A percentile compares a stretch with the other conserved stretches of the same genome.
Conservation (phyloP, 1,140 invertebrate genomes). For the roundworm (Caenorhabditis elegans) region DNA sequence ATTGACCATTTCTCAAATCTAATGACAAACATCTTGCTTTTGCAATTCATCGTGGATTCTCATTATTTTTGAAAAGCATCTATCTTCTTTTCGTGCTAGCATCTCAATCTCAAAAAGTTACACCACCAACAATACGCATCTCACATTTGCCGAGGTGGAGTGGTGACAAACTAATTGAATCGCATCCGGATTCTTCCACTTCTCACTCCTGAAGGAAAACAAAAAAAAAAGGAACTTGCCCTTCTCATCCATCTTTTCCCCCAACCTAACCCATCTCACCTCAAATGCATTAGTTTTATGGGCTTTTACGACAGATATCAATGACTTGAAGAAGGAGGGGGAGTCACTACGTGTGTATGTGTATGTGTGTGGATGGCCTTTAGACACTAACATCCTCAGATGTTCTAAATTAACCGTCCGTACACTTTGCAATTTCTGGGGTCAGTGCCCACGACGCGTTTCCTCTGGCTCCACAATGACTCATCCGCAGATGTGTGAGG, state of each 20-base stretch:
- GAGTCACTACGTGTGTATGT: too few relatives aligned
- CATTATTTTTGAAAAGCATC: background rate
- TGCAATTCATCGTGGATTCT: background rate
- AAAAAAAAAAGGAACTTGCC: conserved; percentile 23
- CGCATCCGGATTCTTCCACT: background rate
- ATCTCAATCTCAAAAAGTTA: conserved; percentile 4
- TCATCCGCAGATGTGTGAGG: conserved; percentile 20
- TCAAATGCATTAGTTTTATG: conserved; percentile 31
- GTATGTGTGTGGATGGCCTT: background rate
- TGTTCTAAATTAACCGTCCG: conserved; percentile 5
- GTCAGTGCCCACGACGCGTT: background rate
- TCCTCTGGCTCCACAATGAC: background rate
- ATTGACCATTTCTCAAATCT: too few relatives aligned
- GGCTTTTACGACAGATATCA: conserved; percentile 27
- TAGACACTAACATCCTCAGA: background rate
- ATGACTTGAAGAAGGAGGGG: background rate
- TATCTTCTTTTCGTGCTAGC: background rate
- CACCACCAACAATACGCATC: background rate
- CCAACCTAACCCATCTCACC: conserved; percentile 7
- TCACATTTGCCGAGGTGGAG: background rate
- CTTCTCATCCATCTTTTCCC: conserved; percentile 5
- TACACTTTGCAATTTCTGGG: background rate
- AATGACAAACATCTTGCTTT: background rate
- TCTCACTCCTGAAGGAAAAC: background rate
- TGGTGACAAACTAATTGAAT: conserved; percentile 28